A percentile compares a stretch with the other conserved stretches of the same genome.
Conservation (phyloP, 2,888 invertebrate species). For the Eustalomyia histrio region DNA sequence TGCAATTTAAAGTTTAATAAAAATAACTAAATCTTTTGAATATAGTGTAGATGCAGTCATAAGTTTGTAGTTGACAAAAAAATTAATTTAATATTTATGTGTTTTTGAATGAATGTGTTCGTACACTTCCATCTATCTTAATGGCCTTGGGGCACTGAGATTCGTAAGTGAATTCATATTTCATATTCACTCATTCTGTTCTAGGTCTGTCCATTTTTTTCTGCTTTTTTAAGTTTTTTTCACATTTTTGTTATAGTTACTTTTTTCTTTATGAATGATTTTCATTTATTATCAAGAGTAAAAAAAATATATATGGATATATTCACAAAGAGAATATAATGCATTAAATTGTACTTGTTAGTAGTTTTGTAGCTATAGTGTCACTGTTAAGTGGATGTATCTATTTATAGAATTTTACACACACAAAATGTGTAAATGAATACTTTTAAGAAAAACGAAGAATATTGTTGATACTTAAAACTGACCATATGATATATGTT, state of each 20-base stretch:
- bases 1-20: too few relatives aligned
- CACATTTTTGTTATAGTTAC: constrained; percentile 41
- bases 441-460: too few relatives aligned
- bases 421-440: too few relatives aligned
- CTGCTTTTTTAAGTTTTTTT: too few relatives aligned
- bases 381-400: constrained; percentile 43
- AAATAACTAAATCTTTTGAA: too few relatives aligned
- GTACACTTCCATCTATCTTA: constrained; percentile 65
- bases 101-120: background rate
- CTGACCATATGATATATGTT: too few relatives aligned
- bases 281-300: constrained; percentile 3
- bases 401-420: background rate
- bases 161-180: constrained; percentile 78
- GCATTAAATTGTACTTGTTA: constrained; percentile 37
- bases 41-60: too few relatives aligned
- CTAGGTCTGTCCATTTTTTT: constrained; percentile 40
- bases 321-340: constrained; percentile 58
- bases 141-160: constrained; percentile 75
- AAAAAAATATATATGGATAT: constrained; percentile 35
- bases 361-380: constrained; percentile 20
- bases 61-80: constrained; percentile 1
- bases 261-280: constrained; percentile 53
- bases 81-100: constrained; percentile 54
- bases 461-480: too few relatives aligned
- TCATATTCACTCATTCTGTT: constrained; percentile 70